These are phyloP conservation scores for Brachionus asplanchnoidis DNA, from an alignment of 1,140 invertebrate genomes.

Conservation along the genomic window DNA sequence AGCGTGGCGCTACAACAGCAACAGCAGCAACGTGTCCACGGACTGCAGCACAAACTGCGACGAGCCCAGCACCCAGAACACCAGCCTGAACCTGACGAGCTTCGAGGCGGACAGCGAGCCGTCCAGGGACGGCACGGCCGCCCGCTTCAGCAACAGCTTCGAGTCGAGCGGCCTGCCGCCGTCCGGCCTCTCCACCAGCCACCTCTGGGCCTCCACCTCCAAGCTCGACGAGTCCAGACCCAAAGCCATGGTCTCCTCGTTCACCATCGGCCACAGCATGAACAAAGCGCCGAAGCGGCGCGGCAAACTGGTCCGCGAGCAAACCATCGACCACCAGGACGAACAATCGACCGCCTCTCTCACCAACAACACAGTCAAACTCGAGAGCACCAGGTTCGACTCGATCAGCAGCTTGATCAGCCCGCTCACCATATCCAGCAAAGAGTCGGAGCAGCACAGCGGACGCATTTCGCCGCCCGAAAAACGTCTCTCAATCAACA, in stretches of 20 bases:
- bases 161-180: not conserved
- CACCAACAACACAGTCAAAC: not conserved
- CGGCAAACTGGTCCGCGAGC: conserved; percentile 6
- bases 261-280: not conserved
- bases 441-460: not conserved
- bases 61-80: not conserved
- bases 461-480: conserved; percentile 14
- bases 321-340: conserved; percentile 19
- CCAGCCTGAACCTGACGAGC: not conserved
- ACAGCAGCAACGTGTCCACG: not conserved
- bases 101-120: not conserved
- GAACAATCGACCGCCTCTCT: not conserved
- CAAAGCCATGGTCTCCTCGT: not conserved
- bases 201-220: not conserved
- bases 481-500: conserved; percentile 1
- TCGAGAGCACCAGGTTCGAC: conserved; percentile 1
- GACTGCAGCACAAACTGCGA: conserved; percentile 21
- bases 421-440: not conserved
- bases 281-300: not conserved
- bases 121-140: not conserved
- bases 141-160: conserved; percentile 36
- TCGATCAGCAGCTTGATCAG: conserved; percentile 31
- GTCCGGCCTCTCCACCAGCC: not conserved
- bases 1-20: conserved; percentile 31
- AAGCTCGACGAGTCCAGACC: not conserved